These are phyloP conservation scores for Erebia aethiops DNA, from an alignment of 2,888 invertebrate genomes.

Conservation along the genomic window DNA sequence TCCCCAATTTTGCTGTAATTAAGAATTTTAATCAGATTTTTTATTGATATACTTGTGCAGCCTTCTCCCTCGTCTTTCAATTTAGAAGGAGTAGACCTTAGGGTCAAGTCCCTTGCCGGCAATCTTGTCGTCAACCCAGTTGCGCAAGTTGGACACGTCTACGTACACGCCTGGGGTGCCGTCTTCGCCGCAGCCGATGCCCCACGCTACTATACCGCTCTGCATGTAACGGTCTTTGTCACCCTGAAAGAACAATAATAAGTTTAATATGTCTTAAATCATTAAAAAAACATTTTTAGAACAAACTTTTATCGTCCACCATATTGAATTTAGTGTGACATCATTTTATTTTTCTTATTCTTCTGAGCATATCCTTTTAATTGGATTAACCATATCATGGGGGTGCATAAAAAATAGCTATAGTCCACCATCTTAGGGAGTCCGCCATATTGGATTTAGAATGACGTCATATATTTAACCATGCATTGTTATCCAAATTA, in stretches of 20 bases:
- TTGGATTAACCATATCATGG: no score
- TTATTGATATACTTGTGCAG: neutral
- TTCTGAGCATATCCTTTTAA: no score
- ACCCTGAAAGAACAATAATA: conserved; percentile 40
- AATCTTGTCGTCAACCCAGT: conserved; percentile 87
- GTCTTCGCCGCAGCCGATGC: conserved; percentile 85
- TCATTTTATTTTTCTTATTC: no score
- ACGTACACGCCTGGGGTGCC: conserved; percentile 45
- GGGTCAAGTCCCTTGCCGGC: conserved; percentile 70
- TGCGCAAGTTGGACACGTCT: conserved; percentile 83
- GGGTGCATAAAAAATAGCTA: no score
- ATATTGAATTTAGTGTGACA: no score
- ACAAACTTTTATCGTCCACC: no score
- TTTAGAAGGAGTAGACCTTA: conserved; percentile 49
- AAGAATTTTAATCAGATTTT: neutral
- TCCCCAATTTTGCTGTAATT: neutral
- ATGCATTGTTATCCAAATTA: no score
- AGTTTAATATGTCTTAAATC: no score
- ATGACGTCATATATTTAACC: no score
- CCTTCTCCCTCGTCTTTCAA: neutral
- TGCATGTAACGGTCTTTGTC: conserved; percentile 50
- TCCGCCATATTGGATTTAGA: no score
- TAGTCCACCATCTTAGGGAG: no score
- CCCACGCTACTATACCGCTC: conserved; percentile 88
- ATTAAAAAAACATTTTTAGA: neutral